Evolutionary conservation across 2,888 invertebrate species (phyloP).

Genomic region (Dichetophora obliterata): DNA sequence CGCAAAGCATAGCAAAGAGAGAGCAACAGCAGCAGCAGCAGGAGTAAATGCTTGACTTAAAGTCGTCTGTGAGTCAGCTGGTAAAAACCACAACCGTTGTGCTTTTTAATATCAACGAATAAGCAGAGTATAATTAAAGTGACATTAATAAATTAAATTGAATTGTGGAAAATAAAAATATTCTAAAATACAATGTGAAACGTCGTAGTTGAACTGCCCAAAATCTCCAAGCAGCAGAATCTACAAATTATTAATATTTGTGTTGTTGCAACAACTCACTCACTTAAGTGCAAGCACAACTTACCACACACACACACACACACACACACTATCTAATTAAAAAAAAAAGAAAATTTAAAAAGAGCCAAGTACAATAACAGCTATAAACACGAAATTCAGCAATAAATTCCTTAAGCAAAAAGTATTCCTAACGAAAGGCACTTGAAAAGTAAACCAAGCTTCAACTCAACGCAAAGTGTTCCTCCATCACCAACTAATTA

Average conservation of each 20-base stretch:
- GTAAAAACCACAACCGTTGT: constrained; percentile 39
- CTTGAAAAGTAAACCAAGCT: not conserved
- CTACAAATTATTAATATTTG: constrained; percentile 5
- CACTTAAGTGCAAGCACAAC: not conserved
- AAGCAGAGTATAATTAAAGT: not conserved
- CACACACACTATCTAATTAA: not conserved
- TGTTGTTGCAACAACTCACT: not conserved
- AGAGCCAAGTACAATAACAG: not conserved
- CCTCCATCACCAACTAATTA: not conserved
- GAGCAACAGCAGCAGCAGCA: constrained; percentile 32
- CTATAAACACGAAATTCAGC: constrained; percentile 1
- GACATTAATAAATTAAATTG: not conserved
- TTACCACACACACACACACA: not conserved
- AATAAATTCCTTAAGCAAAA: constrained; percentile 31
- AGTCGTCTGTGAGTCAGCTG: constrained; percentile 41
- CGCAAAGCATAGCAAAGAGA: constrained; percentile 44
- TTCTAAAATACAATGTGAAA: constrained; percentile 11
- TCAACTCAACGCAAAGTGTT: not conserved
- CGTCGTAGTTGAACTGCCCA: constrained; percentile 12
- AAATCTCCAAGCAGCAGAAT: constrained; percentile 20
- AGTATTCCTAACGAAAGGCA: constrained; percentile 22
- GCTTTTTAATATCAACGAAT: constrained; percentile 33
- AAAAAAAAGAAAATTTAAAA: not conserved
- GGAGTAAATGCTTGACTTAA: constrained; percentile 46
- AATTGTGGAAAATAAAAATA: not conserved